Percentiles rank a stretch among this genome's conserved stretches.
Evolutionary conservation across 2,113 vertebrate species (phyloP).

Genomic region (Salvelinus namaycush): DNA sequence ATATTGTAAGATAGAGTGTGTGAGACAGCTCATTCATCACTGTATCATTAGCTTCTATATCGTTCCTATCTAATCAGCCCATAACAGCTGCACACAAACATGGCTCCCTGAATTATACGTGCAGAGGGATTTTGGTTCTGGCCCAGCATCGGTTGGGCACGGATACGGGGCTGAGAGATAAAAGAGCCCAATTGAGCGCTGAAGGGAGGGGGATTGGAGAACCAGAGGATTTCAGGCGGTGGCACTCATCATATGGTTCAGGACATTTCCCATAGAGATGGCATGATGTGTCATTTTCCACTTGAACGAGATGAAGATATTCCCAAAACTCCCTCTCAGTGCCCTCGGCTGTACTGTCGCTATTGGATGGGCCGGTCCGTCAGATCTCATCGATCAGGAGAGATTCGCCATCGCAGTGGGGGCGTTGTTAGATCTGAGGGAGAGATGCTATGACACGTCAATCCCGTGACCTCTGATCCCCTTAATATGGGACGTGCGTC

Average conservation of each 20-base stretch:
- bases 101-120: conserved; percentile 70
- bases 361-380: background rate
- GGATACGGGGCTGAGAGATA: conserved; percentile 8
- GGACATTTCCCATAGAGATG: conserved; percentile 29
- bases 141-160: conserved; percentile 40
- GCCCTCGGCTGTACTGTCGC: background rate
- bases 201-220: background rate
- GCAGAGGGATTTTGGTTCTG: conserved; percentile 33
- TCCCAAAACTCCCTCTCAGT: background rate
- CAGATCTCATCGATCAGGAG: conserved; percentile 11
- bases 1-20: conserved; percentile 22
- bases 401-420: background rate
- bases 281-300: conserved; percentile 38
- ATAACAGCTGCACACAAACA: conserved; percentile 59
- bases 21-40: conserved; percentile 48
- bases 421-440: background rate
- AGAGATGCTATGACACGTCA: background rate
- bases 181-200: conserved; percentile 14
- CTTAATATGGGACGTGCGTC: background rate
- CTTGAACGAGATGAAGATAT: conserved; percentile 43
- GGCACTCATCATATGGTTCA: conserved; percentile 1
- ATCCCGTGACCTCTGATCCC: background rate
- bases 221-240: conserved; percentile 4
- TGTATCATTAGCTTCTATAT: conserved; percentile 48
- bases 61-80: conserved; percentile 64